Evolutionary conservation across 1,140 invertebrate genomes (phyloP), one percentile per base, ranked within the genome.

Genomic region (Drosophila nasuta): DNA sequence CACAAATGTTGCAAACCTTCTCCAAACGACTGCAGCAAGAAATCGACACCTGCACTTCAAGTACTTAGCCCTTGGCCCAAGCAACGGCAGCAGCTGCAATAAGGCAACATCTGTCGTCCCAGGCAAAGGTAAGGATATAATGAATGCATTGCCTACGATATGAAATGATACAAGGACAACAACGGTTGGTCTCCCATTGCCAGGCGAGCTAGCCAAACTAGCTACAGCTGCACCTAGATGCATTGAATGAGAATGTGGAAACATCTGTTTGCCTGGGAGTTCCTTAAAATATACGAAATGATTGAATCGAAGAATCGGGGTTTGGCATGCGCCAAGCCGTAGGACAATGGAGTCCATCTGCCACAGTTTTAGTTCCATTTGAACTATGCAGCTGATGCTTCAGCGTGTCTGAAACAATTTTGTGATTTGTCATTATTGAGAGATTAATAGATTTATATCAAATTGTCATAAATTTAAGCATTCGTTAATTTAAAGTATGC

Each of bases 261-360:
- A 62, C 66, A 75, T 75, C 72, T 75, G 66, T 62, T 51, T 62
- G 49, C 17, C 28, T 43, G 58, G 72, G 66, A 70, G 58, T 70
- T 75, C 66, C 72, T 67, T 25, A 49, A 49, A 45, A 72, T 11
- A 20, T 25, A 25, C 20, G 25, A 45, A 48, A 52, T 8, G 35
- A 15, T 38, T 13, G 38, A 41, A 35, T 11, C 41, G 35, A 59
- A 51, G 63, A 48, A 52, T 33, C n/a, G 7, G 15, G 28, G n/a
- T 59, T 52, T 71, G 73, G 68, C 73, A 75, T 71, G 73, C 68
- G 68, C 73, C 73, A 71, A 71, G 46, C 17, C 51, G 11, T 38
- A 74, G 49, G 30, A 51, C 45, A 52, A 57, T 33, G 13, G 33
- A 25, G n/a, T 20, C 52, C 72, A 75, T 70, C 66, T 71, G 72